These are phyloP conservation scores for Brachionus rubens DNA, from an alignment of 1,140 invertebrate genomes.

Conservation along the genomic window DNA sequence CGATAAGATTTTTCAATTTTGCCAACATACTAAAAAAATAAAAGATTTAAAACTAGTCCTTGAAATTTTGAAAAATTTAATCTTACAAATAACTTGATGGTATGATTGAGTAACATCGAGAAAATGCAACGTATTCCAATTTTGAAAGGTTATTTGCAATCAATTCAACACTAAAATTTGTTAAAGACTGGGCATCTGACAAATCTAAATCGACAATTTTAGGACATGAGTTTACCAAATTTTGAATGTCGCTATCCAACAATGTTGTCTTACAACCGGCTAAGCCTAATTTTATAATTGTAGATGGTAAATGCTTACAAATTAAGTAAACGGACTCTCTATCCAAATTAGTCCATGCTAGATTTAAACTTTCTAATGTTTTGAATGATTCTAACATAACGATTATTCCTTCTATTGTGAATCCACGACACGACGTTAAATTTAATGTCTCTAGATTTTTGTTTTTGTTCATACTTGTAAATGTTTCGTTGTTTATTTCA, in stretches of 20 bases:
- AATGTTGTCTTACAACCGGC: constrained; percentile 74
- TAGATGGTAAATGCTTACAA: constrained; percentile 66
- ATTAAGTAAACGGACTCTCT: constrained; percentile 66
- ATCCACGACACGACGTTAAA: constrained; percentile 70
- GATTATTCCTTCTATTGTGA: constrained; percentile 65
- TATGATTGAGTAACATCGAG: constrained; percentile 76
- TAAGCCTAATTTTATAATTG: constrained; percentile 72
- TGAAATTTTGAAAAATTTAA: background rate
- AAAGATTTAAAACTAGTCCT: background rate
- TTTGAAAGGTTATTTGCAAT: constrained; percentile 66
- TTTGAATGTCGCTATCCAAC: constrained; percentile 69
- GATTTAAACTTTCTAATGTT: constrained; percentile 72
- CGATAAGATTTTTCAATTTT: constrained; percentile 11
- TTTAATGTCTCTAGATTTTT: constrained; percentile 69
- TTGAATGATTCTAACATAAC: constrained; percentile 63
- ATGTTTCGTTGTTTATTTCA: constrained; percentile 66
- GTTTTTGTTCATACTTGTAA: constrained; percentile 67
- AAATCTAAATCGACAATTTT: constrained; percentile 76
- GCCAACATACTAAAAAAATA: constrained; percentile 15
- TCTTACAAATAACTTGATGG: constrained; percentile 66
- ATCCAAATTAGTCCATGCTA: constrained; percentile 75
- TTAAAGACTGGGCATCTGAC: constrained; percentile 75
- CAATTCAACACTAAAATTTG: constrained; percentile 64
- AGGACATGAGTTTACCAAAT: constrained; percentile 68
- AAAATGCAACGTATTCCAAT: constrained; percentile 77